Percentiles rank a stretch among this genome's conserved stretches.
Conservation (phyloP, 2,113 vertebrate genomes). For the Pangasianodon gigas region DNA sequence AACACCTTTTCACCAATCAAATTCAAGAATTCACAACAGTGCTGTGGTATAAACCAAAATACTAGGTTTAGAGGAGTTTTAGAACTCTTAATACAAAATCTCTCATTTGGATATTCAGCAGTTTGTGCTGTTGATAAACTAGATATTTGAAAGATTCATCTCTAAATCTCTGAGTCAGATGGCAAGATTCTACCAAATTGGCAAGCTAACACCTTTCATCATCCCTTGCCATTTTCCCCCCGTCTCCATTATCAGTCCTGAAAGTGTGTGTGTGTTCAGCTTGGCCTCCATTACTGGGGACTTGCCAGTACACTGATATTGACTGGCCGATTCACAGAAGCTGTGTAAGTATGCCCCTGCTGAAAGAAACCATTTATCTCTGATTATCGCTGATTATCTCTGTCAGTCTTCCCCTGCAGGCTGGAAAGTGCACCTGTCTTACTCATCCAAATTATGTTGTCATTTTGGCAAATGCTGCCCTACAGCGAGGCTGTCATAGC, state of each 20-base stretch:
- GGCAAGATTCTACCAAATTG: not conserved
- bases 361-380: conserved; percentile 28
- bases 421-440: conserved; percentile 5
- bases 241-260: conserved; percentile 8
- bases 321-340: conserved; percentile 17
- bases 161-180: not conserved
- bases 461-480: conserved; percentile 29
- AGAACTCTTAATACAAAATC: not conserved
- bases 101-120: not conserved
- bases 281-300: conserved; percentile 12
- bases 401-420: conserved; percentile 4
- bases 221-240: not conserved
- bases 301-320: conserved; percentile 22
- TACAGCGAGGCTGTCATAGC: conserved; percentile 17
- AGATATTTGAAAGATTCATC: not conserved
- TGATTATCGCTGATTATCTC: conserved; percentile 29
- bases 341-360: conserved; percentile 20
- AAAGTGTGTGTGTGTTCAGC: not conserved
- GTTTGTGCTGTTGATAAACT: not conserved
- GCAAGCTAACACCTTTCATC: not conserved
- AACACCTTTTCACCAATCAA: not conserved
- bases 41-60: not conserved
- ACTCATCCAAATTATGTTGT: conserved; percentile 36
- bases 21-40: not conserved
- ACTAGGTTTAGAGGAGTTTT: not conserved